Base-by-base conservation (phyloP, 1,140 invertebrate genomes). In the Nasonia vitripennis region DNA sequence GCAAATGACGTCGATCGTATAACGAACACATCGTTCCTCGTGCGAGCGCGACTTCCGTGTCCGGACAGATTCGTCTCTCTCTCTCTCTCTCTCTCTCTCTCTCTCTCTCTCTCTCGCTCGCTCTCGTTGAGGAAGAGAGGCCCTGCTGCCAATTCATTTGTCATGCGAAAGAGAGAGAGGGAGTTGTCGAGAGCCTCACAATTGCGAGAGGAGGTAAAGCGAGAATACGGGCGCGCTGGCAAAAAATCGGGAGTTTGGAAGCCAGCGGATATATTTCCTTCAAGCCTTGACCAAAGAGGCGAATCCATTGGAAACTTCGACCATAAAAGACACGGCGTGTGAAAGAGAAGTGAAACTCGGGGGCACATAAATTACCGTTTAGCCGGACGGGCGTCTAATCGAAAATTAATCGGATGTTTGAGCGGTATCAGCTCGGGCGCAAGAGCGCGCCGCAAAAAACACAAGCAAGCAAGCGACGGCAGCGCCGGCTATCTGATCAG, bases 1-100 rank as follows among this genome's bases (percentile, higher is more conserved):
- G 90, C 89, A 92, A 93, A 92, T 92, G 90, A 92, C 89, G 89
- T 91, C 91, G 90, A 92, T 92, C 89, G 89, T 90, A 90, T 90
- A 91, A 91, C 91, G 89, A 91, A 91, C 73, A 80, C 77, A 78
- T 74, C 71, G 70, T 75, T 41, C 9, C 27, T n/a, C 45, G 48
- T 23, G 27, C 27, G 27, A 34, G 80, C 81, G 68, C 78, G 78
- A 79, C 78, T 68, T 79, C 34, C 55, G 27, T 55, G 31, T 68
- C 55, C 78, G 20, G 17, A 79, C 31, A 37, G 85, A 34, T 75
- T 67, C 11, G n/a, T 41, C 41, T 78, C 37, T 78, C 41, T 48
- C n/a, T 48, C 41, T 77, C 41, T 77, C 41, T 17, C 41, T 77
- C 41, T 17, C 20, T 77, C n/a, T 45, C 41, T 77, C 37, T n/a